Percentiles rank a stretch among this genome's conserved stretches.
These are phyloP conservation scores for Zonitis immaculata DNA, from an alignment of 2,888 invertebrate species.

Conservation along the genomic window DNA sequence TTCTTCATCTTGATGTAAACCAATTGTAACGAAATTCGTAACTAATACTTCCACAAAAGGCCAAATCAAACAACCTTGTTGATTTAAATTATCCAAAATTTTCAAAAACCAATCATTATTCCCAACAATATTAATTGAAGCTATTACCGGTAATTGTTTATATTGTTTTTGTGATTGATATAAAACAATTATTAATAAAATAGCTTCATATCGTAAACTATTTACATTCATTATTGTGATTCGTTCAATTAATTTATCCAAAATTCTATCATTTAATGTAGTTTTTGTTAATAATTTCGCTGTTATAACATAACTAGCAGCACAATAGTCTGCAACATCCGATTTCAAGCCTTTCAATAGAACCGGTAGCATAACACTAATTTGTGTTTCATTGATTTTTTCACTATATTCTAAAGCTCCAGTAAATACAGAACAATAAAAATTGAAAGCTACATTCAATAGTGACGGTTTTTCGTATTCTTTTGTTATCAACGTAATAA, in stretches of 20 bases:
- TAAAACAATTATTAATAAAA: constrained; percentile 63
- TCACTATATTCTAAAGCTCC: constrained; percentile 61
- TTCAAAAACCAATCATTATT: constrained; percentile 49
- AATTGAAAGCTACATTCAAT: constrained; percentile 70
- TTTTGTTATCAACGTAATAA: constrained; percentile 56
- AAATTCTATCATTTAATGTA: constrained; percentile 53
- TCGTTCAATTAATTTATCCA: constrained; percentile 59
- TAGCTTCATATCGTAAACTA: constrained; percentile 58
- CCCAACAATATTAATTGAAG: constrained; percentile 53
- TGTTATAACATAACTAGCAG: constrained; percentile 69
- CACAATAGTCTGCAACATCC: constrained; percentile 62
- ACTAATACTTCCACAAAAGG: constrained; percentile 58
- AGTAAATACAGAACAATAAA: constrained; percentile 71
- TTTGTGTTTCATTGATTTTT: constrained; percentile 54
- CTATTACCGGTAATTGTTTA: constrained; percentile 49
- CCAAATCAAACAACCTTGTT: constrained; percentile 54
- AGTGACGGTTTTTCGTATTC: constrained; percentile 57
- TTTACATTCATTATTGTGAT: constrained; percentile 51
- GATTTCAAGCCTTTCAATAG: constrained; percentile 69
- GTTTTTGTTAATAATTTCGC: constrained; percentile 65
- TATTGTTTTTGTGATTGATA: constrained; percentile 60
- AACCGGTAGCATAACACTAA: constrained; percentile 66
- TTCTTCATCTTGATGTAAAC: constrained; percentile 51
- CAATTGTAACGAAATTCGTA: constrained; percentile 50
- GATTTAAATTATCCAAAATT: constrained; percentile 54